Evolutionary conservation across 2,113 vertebrate genomes (phyloP).

Genomic region (Phodopus roborovskii): DNA sequence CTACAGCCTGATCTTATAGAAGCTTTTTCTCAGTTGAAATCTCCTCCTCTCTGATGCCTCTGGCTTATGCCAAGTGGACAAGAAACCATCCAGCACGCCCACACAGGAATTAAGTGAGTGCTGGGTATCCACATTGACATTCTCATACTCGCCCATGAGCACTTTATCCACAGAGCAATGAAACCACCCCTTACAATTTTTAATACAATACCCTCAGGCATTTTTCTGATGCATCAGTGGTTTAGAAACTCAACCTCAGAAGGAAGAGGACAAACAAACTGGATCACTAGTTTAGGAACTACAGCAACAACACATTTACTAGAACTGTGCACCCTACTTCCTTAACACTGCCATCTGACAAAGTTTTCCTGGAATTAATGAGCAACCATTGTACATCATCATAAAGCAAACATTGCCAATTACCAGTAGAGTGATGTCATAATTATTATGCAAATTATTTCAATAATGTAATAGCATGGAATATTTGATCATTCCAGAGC

Average conservation of each 20-base stretch:
- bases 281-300: not conserved
- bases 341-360: slow-evolving; percentile 67
- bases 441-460: slow-evolving; percentile 86
- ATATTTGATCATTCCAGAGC: slow-evolving; percentile 82
- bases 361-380: slow-evolving; percentile 81
- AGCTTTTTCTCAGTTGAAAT: not conserved
- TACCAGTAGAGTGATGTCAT: slow-evolving; percentile 78
- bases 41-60: not conserved
- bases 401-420: slow-evolving; percentile 84
- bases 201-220: not conserved
- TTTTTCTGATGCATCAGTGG: slow-evolving; percentile 12
- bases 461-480: slow-evolving; percentile 83
- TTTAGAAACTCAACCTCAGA: slow-evolving; percentile 55
- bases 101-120: not conserved
- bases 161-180: no score
- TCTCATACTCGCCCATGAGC: not conserved
- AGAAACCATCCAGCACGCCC: not conserved
- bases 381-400: slow-evolving; percentile 71
- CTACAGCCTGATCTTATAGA: not conserved
- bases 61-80: not conserved
- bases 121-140: not conserved
- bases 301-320: not conserved
- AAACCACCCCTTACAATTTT: not conserved
- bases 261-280: not conserved
- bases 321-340: slow-evolving; percentile 44